Base-by-base conservation (phyloP, 2,888 invertebrate genomes). In the Platerodrilus igneus region DNA sequence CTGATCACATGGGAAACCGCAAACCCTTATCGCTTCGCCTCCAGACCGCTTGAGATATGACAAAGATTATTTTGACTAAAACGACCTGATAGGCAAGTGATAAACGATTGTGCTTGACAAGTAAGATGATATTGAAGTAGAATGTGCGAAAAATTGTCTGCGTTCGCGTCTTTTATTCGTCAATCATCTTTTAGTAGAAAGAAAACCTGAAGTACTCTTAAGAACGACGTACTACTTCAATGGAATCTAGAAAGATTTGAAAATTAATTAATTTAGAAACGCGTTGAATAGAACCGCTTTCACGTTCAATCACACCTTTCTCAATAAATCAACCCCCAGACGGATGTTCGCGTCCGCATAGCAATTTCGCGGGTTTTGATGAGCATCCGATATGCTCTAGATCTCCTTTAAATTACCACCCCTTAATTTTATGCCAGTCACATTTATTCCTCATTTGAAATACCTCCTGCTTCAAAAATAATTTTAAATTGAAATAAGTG, bases 351-450 rank as follows among this genome's bases (percentile, higher is more conserved):
- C 52, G 51, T 55, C 58, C 57, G 55, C 56, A 59, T 58, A 56
- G 62, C 62, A 63, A 65, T 65, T 64, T 57, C 59, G 59, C 53
- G 60, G 40, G 57, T 60, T 62, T 62, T 64, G 65, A 64, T 64
- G 63, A 64, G 62, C 63, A 64, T 61, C 62, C 63, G 62, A 64
- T 64, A 60, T 63, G 60, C 61, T 59, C 53, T 56, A 60, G 59
- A 64, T 64, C 64, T 62, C 60, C 57, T 56, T 55, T 57, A 60
- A 63, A 63, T 63, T 63, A 60, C 61, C 56, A 60, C 57, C 55
- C 51, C 52, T 51, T 53, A 57, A 55, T 56, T 57, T 52, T 56
- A 49, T 57, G 58, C 52, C 56, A 55, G 49, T 52, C 53, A 53
- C 56, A 57, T 56, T 51, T 56, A 51, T 36, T 53, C 54, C 22